Base-by-base conservation (phyloP, 2,888 invertebrate species). In the Ditylenchus weischeri region DNA sequence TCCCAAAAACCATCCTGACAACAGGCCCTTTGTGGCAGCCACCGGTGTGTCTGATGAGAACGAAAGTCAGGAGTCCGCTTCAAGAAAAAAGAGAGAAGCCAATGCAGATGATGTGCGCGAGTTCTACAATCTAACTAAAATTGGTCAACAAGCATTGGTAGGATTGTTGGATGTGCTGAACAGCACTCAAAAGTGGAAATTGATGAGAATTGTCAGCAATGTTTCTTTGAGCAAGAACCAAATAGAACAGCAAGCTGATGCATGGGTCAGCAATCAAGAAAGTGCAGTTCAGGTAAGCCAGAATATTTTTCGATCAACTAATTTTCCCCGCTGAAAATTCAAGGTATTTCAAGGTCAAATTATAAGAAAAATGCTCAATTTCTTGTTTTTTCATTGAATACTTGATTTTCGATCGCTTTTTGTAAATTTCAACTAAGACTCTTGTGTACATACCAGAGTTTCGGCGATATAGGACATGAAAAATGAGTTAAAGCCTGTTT, bases 191-290 rank as follows among this genome's bases (percentile, higher is more conserved):
- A 29, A 54, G 29, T 23, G 21, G 54, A 2, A 54, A 23, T 23
- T 54, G 54, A 23, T 18, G 7, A 21, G 54, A n/a, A 54, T 54
- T 54, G 54, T 54, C 23, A 54, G 54, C 54, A 54, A 54, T n/a
- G 11, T 13, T 29, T 54, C 54, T 18, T 10, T 54, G 5, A 54
- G 54, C n/a, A 21, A 29, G 54, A 29, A 54, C n/a, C 54, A 54
- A 29, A 23, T 54, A 54, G 54, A 54, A 54, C 10, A 11, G 23
- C 15, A 21, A 13, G n/a, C 54, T 29, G 15, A 54, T 11, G 23
- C 21, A 11, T 54, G 54, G 54, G 54, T n/a, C 10, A 29, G 15
- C 11, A 11, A 11, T 23, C 54, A 54, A 54, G 29, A 10, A 2
- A n/a, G n/a, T 23, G 11, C 54, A 29, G 13, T 54, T 15, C 11